Conservation (phyloP, 1,140 invertebrate species). For the Rhynchophorus ferrugineus region DNA sequence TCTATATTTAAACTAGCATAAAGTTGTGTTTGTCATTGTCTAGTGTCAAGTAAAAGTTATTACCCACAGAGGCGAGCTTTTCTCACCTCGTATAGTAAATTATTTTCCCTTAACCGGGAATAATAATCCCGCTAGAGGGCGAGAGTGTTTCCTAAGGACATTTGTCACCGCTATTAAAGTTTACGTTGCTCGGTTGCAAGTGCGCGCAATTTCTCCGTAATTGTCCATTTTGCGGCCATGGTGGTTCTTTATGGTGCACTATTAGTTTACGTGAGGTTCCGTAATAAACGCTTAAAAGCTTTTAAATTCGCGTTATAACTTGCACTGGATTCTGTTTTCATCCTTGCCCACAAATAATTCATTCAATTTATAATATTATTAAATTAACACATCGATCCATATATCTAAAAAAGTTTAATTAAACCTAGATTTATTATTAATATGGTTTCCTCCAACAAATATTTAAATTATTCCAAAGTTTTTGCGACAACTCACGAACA, state of each 20-base stretch:
- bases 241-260: background rate
- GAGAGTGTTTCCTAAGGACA: background rate
- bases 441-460: no score
- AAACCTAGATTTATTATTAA: no score
- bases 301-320: background rate
- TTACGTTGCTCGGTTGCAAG: conserved; percentile 4
- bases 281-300: background rate
- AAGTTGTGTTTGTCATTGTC: conserved; percentile 20
- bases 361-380: no score
- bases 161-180: conserved; percentile 7
- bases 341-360: no score
- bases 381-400: no score
- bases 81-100: conserved; percentile 12
- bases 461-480: no score
- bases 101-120: conserved; percentile 7
- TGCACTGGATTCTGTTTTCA: background rate
- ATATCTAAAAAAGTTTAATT: no score
- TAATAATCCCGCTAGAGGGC: conserved; percentile 4
- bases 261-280: conserved; percentile 2
- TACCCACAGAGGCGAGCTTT: conserved; percentile 4
- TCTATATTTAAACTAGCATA: conserved; percentile 15
- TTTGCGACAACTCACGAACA: no score
- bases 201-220: conserved; percentile 3
- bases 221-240: conserved; percentile 2
- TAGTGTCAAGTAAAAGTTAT: conserved; percentile 5